phyloP scores from a whole-genome alignment of 2,113 vertebrate genomes.

The Taxidea taxus region DNA sequence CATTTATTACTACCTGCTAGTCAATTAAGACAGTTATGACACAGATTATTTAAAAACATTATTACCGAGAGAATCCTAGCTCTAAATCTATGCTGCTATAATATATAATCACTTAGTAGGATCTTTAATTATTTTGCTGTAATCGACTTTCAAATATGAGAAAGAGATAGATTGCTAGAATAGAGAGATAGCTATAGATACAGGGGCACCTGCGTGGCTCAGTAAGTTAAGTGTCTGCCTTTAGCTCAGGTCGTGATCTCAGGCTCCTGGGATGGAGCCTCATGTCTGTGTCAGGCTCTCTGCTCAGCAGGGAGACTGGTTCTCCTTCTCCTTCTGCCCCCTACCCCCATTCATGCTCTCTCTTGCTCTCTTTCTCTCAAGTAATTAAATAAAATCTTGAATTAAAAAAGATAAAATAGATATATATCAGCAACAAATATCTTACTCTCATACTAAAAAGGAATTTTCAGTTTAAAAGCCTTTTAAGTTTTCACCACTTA shows the following conservation, averaged over 20 bases:
- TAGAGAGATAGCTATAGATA: neutral
- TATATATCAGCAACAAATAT: neutral
- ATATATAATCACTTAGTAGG: neutral
- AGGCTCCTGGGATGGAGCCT: neutral
- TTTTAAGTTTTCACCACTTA: neutral
- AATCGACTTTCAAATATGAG: neutral
- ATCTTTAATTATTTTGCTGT: neutral
- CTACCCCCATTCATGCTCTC: neutral
- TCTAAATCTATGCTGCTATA: neutral
- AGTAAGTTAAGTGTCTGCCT: neutral
- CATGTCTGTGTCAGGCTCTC: neutral
- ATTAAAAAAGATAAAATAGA: neutral
- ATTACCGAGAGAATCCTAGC: neutral
- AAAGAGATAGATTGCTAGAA: neutral
- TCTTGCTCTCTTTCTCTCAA: neutral
- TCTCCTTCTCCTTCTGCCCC: neutral
- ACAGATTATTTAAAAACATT: neutral
- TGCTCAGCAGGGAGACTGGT: neutral
- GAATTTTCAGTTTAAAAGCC: neutral
- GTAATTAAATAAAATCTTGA: neutral
- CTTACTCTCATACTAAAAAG: neutral
- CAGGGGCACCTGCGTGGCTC: neutral
- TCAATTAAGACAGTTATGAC: neutral
- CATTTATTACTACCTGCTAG: neutral
- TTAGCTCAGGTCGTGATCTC: neutral